phyloP scores from a whole-genome alignment of 2,113 vertebrate species.

The Marmota flaviventris region DNA sequence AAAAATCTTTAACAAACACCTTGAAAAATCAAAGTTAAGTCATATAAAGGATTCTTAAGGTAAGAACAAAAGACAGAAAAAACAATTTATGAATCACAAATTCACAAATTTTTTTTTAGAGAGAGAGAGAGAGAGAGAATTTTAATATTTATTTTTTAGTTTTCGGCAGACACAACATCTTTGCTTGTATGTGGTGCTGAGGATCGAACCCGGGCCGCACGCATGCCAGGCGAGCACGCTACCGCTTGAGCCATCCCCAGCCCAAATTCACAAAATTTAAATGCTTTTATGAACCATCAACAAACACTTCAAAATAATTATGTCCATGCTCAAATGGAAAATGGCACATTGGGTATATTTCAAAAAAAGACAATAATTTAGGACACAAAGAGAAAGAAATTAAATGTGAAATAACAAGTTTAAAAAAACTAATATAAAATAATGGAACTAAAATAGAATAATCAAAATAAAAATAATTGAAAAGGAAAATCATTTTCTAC shows the following conservation, averaged over 20 bases:
- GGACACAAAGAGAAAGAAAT: background rate
- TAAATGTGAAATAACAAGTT: too few relatives aligned
- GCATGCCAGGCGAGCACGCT: too few relatives aligned
- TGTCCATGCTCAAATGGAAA: background rate
- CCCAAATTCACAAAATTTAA: background rate
- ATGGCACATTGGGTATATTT: background rate
- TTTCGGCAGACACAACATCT: too few relatives aligned
- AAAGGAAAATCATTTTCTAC: background rate
- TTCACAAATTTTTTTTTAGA: background rate
- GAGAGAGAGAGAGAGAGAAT: too few relatives aligned
- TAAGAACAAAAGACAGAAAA: conserved; percentile 27
- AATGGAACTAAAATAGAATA: background rate
- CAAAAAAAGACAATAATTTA: background rate
- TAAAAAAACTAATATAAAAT: background rate
- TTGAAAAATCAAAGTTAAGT: background rate
- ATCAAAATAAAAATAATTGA: background rate
- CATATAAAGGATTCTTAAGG: background rate
- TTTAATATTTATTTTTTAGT: too few relatives aligned
- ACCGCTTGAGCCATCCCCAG: too few relatives aligned
- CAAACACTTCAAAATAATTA: conserved; percentile 20
- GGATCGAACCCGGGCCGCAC: too few relatives aligned
- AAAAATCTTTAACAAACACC: background rate
- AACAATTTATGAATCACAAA: background rate
- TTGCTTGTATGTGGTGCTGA: too few relatives aligned
- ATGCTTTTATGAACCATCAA: background rate